phyloP scores from a whole-genome alignment of 2,113 vertebrate genomes.

The Erinaceus europaeus region DNA sequence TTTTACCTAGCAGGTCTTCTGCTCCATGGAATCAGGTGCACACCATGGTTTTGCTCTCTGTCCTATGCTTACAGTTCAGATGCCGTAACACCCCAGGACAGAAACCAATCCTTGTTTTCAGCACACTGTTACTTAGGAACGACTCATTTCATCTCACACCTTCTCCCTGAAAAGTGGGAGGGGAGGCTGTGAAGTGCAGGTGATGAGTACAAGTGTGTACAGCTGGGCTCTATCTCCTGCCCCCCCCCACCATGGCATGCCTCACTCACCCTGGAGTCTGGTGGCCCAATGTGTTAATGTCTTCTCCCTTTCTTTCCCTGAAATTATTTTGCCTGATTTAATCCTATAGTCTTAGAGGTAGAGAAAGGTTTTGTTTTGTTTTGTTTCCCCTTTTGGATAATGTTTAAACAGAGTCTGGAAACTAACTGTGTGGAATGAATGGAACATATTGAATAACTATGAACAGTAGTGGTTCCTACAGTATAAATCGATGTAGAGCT shows the following conservation, averaged over 20 bases:
- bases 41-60: rapidly evolving
- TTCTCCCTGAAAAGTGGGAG: background rate
- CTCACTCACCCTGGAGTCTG: background rate
- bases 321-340: background rate
- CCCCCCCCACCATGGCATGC: background rate
- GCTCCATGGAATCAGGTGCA: no score
- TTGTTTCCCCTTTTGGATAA: no score
- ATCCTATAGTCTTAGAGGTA: background rate
- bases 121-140: background rate
- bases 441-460: background rate
- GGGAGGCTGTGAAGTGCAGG: background rate
- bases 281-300: background rate
- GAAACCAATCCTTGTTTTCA: background rate
- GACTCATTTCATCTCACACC: background rate
- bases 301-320: background rate
- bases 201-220: background rate
- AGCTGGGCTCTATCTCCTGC: background rate
- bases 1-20: background rate
- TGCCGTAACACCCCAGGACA: background rate
- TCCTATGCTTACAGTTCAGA: background rate
- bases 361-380: background rate
- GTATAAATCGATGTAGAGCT: background rate
- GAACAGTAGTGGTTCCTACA: background rate
- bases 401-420: no score
- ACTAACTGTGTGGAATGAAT: background rate